Conservation (phyloP, 2,888 invertebrate genomes). For the Apamea epomidion region DNA sequence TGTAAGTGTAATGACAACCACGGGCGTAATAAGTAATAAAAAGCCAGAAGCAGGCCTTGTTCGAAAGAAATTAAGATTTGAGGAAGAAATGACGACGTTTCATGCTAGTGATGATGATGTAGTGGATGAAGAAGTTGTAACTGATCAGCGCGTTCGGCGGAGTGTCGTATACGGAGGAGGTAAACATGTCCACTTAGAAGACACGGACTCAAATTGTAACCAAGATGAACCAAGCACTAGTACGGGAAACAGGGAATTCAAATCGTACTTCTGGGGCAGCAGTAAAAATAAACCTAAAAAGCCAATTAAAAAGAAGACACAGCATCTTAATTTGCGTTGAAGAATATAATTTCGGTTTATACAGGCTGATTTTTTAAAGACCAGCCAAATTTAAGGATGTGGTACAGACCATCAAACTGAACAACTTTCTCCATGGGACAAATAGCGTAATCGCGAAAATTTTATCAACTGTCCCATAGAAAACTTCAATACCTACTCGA, state of each 20-base stretch:
- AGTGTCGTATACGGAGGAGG: slow-evolving; percentile 46
- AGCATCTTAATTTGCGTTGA: slow-evolving; percentile 56
- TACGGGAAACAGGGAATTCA: slow-evolving; percentile 71
- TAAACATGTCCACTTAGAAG: slow-evolving; percentile 50
- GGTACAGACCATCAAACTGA: no score
- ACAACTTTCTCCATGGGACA: no score
- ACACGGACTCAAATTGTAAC: slow-evolving; percentile 63
- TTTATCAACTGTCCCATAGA: no score
- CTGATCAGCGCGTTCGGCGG: slow-evolving; percentile 30
- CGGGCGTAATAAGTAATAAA: neutral
- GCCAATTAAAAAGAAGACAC: slow-evolving; percentile 69
- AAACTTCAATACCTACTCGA: no score
- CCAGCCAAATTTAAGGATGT: no score
- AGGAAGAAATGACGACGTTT: slow-evolving; percentile 74
- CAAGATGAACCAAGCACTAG: slow-evolving; percentile 63
- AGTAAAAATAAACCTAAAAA: slow-evolving; percentile 73
- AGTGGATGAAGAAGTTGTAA: slow-evolving; percentile 37
- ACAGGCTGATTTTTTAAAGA: no score
- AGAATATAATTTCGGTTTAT: neutral
- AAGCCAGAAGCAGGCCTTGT: slow-evolving; percentile 28
- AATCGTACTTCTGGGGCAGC: slow-evolving; percentile 76
- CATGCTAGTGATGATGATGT: slow-evolving; percentile 60
- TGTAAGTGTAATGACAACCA: neutral
- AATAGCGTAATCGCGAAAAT: no score
- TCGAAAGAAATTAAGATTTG: slow-evolving; percentile 69